Percentiles rank a stretch among this genome's conserved stretches.
These are phyloP conservation scores for Hassar affinis DNA, from an alignment of 2,113 vertebrate genomes.

Conservation along the genomic window DNA sequence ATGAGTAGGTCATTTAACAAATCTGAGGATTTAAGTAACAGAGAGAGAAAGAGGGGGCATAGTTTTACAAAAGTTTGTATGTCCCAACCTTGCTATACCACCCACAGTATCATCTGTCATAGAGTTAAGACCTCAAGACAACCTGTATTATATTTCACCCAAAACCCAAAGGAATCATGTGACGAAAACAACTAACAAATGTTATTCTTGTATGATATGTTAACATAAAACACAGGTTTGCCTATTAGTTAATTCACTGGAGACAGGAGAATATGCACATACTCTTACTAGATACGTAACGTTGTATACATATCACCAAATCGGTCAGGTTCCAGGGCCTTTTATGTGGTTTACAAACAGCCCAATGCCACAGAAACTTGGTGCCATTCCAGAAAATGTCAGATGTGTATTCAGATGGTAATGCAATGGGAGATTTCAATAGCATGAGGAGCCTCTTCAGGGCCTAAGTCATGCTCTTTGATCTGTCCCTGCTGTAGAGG, in stretches of 20 bases:
- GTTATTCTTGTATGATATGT: background rate
- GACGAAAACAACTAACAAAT: constrained; percentile 47
- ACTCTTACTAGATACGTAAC: constrained; percentile 3
- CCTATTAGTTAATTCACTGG: background rate
- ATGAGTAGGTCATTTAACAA: constrained; percentile 57
- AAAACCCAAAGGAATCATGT: constrained; percentile 46
- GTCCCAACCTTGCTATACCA: constrained; percentile 59
- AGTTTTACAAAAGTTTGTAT: constrained; percentile 51
- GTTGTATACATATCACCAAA: background rate
- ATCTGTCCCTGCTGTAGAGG: constrained; percentile 21
- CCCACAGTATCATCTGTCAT: constrained; percentile 62
- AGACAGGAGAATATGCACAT: background rate
- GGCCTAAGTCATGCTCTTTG: constrained; percentile 33
- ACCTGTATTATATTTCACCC: constrained; percentile 58
- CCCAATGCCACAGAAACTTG: constrained; percentile 49
- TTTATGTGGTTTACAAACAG: constrained; percentile 47
- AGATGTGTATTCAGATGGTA: constrained; percentile 64
- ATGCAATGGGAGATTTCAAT: constrained; percentile 61
- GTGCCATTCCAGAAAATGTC: constrained; percentile 57
- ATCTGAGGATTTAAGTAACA: constrained; percentile 23
- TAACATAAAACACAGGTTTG: background rate
- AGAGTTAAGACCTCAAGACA: constrained; percentile 62
- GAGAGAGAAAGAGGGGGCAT: background rate
- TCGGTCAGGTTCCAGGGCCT: background rate
- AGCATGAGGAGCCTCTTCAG: constrained; percentile 41